Evolutionary conservation across 2,797 vertebrate species (phyloP).

Genomic region (Neostethus bicornis): DNA sequence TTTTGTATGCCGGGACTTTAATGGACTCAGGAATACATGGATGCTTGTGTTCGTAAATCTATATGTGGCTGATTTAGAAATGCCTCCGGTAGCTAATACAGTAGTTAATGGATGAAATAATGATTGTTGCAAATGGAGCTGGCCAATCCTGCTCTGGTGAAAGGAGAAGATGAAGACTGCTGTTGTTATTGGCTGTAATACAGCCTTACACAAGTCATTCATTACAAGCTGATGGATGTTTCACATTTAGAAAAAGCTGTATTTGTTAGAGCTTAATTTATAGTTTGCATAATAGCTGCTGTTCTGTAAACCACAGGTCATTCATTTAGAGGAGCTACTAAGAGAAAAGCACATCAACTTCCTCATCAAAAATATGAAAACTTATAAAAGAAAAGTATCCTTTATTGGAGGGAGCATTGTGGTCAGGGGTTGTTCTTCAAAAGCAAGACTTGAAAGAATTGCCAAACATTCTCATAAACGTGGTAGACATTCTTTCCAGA

Average conservation of each 20-base stretch:
- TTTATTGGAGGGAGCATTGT: too few species aligned
- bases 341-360: neutral
- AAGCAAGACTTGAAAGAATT: too few species aligned
- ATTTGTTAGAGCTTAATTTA: slow-evolving; percentile 29
- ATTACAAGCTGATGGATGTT: slow-evolving; percentile 35
- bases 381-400: too few species aligned
- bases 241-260: slow-evolving; percentile 16
- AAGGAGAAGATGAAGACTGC: slow-evolving; percentile 29
- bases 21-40: slow-evolving; percentile 50
- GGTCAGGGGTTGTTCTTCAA: too few species aligned
- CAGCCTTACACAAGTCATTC: slow-evolving; percentile 17
- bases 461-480: too few species aligned
- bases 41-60: slow-evolving; percentile 65
- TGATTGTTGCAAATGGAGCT: slow-evolving; percentile 72
- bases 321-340: slow-evolving; percentile 5
- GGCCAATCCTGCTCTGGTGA: slow-evolving; percentile 42
- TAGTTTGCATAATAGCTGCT: slow-evolving; percentile 4
- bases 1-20: slow-evolving; percentile 56
- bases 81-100: slow-evolving; percentile 68
- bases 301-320: slow-evolving; percentile 7
- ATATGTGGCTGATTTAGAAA: slow-evolving; percentile 72
- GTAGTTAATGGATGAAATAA: slow-evolving; percentile 71
- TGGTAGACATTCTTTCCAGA: too few species aligned
- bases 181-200: slow-evolving; percentile 22
- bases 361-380: neutral